These are phyloP conservation scores for Anastrepha ludens DNA, from an alignment of 1,140 invertebrate species.

Conservation along the genomic window DNA sequence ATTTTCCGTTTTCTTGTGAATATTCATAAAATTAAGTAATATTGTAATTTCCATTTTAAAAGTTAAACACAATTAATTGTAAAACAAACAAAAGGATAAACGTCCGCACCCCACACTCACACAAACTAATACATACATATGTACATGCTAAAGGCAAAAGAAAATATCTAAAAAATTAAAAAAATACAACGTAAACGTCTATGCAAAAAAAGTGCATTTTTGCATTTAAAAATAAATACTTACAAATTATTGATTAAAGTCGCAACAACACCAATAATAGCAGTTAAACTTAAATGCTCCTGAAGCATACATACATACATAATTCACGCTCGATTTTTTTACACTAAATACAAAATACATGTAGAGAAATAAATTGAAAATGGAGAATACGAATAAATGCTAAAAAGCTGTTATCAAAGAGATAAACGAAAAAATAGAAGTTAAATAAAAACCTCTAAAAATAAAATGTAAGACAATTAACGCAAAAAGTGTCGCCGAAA, in stretches of 20 bases:
- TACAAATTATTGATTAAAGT: background rate
- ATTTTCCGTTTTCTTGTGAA: background rate
- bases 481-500: constrained; percentile 5
- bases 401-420: constrained; percentile 30
- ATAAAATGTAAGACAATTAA: background rate
- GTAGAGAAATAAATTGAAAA: background rate
- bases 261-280: constrained; percentile 4
- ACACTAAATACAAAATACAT: constrained; percentile 10
- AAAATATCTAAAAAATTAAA: background rate
- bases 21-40: background rate
- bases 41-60: background rate
- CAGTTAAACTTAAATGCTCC: background rate
- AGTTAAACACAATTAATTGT: constrained; percentile 17
- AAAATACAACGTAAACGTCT: background rate
- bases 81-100: background rate
- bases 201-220: background rate
- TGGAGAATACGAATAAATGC: background rate
- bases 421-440: background rate
- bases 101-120: background rate
- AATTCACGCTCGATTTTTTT: background rate
- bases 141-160: background rate
- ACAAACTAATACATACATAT: background rate
- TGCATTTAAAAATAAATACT: constrained; percentile 21
- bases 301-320: background rate
- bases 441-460: background rate